Base-by-base conservation (phyloP, 2,113 vertebrate genomes). In the Engystomops pustulosus region DNA sequence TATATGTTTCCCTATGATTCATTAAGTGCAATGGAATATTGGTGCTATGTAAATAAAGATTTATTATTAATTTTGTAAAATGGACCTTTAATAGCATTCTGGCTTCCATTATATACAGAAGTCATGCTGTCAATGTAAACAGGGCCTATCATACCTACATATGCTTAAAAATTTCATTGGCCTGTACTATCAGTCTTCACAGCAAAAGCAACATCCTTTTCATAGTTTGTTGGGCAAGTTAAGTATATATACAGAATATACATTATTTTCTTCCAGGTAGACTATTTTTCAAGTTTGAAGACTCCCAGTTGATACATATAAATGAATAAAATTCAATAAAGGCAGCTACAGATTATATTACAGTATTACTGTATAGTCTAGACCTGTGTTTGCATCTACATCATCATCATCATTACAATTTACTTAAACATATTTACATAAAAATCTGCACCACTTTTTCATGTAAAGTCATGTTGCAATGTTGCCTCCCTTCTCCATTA, bases 381-480 rank as follows among this genome's bases (percentile, higher is more conserved):
- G n/a, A 27, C 55, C 14, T 27, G 14, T 18, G 7, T 65, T 17
- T 65, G 62, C 62, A 34, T 36, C 62, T 20, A 67, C 62, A 67
- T 67, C 20, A 34, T 15, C 60, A 32, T 14, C 55, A 27, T 5
- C n/a, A n/a, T n/a, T n/a, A n/a, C n/a, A n/a, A n/a, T 11, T 12
- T 47, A 47, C 10, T 12, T 47, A 41, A 6, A 41, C 10, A 41
- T 41, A 8, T 41, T 23, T 55, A 55, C 51, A 55, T n/a, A 55
- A 55, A 51, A 51, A 51, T 55, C 1, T 55, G 20, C 6, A 51
- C 5, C 49, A 51, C 1, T 55, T n/a, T 8, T n/a, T n/a, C n/a
- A n/a, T n/a, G n/a, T n/a, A n/a, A n/a, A n/a, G n/a, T 55, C 51
- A 55, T 55, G 51, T 23, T 55, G 51, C 51, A 55, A 55, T 55